Base-by-base conservation (phyloP, 2,797 vertebrate genomes). In the Sciurus carolinensis region DNA sequence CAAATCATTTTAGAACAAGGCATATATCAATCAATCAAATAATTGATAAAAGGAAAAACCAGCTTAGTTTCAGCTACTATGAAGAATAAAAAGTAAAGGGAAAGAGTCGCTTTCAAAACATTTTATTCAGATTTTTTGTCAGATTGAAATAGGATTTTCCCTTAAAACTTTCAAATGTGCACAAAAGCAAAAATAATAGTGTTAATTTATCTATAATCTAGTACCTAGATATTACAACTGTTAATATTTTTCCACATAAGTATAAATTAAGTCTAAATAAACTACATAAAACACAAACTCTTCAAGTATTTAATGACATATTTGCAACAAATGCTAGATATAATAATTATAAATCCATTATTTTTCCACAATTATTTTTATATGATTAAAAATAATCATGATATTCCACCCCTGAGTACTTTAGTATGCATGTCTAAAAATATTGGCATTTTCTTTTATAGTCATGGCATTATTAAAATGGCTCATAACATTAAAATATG, bases 11-110 rank as follows among this genome's bases (percentile, higher is more conserved):
- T 90, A 42, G 30, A 73, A 85, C 12, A 95, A 71, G 50, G 14
- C 30, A 52, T 83, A 39, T 62, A 59, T 18, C 3, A 72, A 17
- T 83, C 52, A 93, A 14, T 24, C 15, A 87, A 87, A 66, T 12
- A 86, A 26, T 7, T 6, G 9, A 89, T 94, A 71, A 88, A 82
- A 87, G 22, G 54, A 33, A 93, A 96, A 93, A 87, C n/a, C 88
- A 89, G 10, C 22, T 94, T 91, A 90, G 5, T 26, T 54, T 92
- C 30, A 94, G 9, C 39, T 82, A 72, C 52, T 57, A 44, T 86
- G 36, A 91, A 89, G 6, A 67, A 91, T 72, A n/a, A 84, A 96
- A 71, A 42, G 3, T 80, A 69, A 72, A 52, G 24, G 75, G 64
- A 57, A 62, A 18, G 1, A 50, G 8, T 92, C 3, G 24, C 10